These are phyloP conservation scores for Ormyrus rosae DNA, from an alignment of 2,888 invertebrate species.

Conservation along the genomic window DNA sequence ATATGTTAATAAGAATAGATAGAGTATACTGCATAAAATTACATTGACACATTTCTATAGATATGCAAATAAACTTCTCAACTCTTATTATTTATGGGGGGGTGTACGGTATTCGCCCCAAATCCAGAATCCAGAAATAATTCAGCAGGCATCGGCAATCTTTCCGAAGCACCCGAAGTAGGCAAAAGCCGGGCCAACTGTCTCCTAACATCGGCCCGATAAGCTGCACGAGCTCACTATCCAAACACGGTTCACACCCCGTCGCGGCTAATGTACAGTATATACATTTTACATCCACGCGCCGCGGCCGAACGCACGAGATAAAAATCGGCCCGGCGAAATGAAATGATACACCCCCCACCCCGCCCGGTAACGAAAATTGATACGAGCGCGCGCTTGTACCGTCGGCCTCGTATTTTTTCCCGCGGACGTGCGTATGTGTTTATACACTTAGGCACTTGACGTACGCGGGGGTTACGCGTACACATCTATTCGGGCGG, in stretches of 20 bases:
- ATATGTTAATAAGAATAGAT: no score
- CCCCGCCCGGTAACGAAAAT: conserved; percentile 11
- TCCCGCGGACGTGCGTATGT: not conserved
- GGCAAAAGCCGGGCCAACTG: conserved; percentile 23
- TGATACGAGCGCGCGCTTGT: conserved; percentile 23
- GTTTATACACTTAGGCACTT: not conserved
- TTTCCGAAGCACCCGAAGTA: not conserved
- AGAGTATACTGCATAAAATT: no score
- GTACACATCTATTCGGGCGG: not conserved
- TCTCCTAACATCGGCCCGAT: not conserved
- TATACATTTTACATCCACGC: not conserved
- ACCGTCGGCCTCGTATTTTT: not conserved
- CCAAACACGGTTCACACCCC: conserved; percentile 5
- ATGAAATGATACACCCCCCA: not conserved
- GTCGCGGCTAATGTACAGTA: not conserved
- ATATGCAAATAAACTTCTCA: no score
- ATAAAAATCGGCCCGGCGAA: conserved; percentile 12
- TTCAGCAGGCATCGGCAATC: not conserved
- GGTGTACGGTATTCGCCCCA: not conserved
- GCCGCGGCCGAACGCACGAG: not conserved
- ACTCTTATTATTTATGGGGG: no score
- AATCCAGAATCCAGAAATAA: conserved; percentile 10
- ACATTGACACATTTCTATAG: no score
- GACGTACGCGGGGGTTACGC: not conserved
- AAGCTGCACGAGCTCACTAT: not conserved